Conservation (phyloP, 2,113 vertebrate species). For the Pteronura brasiliensis region DNA sequence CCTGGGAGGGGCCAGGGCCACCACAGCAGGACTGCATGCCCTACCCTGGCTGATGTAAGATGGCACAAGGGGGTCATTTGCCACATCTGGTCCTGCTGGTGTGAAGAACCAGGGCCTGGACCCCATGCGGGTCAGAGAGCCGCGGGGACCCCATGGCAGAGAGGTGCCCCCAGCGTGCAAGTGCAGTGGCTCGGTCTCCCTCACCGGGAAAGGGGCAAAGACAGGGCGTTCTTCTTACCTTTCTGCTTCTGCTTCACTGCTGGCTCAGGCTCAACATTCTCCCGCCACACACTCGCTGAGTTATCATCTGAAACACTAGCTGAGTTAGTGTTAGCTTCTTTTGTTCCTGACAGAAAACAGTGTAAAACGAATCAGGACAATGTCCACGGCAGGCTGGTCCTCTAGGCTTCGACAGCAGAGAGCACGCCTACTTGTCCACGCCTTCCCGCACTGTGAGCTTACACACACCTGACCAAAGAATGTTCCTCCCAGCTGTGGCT, state of each 20-base stretch:
- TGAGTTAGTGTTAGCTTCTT: not conserved
- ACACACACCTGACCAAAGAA: no score
- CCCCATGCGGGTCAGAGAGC: not conserved
- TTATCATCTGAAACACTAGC: constrained; percentile 17
- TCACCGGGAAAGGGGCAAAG: not conserved
- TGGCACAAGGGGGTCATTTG: accelerated
- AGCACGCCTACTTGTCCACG: accelerated
- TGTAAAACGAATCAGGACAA: not conserved
- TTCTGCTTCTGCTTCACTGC: not conserved
- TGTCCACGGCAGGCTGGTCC: accelerated
- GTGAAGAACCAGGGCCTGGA: not conserved
- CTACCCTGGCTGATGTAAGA: not conserved
- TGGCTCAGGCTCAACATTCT: not conserved
- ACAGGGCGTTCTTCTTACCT: constrained; percentile 40
- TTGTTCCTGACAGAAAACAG: constrained; percentile 38
- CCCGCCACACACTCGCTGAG: not conserved
- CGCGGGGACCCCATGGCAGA: no score
- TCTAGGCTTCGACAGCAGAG: accelerated
- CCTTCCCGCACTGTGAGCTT: accelerated
- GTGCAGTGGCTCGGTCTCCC: accelerated
- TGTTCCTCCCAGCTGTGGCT: not conserved
- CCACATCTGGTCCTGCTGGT: accelerated
- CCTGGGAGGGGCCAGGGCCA: not conserved
- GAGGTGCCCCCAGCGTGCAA: accelerated
- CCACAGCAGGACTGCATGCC: not conserved